phyloP scores from a whole-genome alignment of 1,140 invertebrate species.

The Trichonephila clavata region DNA sequence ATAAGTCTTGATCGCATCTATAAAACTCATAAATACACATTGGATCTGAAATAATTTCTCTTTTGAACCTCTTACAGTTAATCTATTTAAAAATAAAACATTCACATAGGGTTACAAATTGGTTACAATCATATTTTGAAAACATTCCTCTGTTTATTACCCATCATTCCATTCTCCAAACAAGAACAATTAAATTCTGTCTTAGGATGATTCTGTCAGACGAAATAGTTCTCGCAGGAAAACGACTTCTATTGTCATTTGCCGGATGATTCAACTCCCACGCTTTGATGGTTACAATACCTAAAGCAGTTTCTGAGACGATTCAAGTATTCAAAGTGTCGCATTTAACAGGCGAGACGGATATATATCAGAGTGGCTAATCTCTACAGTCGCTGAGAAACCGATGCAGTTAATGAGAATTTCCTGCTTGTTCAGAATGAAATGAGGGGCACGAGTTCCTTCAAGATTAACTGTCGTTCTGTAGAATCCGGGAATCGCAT shows the following conservation, averaged over 20 bases:
- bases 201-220: conserved; percentile 13
- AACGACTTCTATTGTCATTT: conserved; percentile 29
- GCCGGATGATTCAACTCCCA: not conserved
- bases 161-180: conserved; percentile 38
- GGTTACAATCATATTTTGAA: too few relatives aligned
- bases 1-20: too few relatives aligned
- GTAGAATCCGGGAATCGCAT: not conserved
- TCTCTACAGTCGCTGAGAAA: not conserved
- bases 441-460: conserved; percentile 14
- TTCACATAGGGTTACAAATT: too few relatives aligned
- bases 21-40: too few relatives aligned
- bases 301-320: conserved; percentile 5
- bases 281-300: not conserved
- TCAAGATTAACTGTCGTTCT: conserved; percentile 35
- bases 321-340: conserved; percentile 47
- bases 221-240: conserved; percentile 23
- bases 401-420: conserved; percentile 43
- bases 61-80: too few relatives aligned
- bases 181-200: conserved; percentile 58
- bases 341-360: conserved; percentile 11
- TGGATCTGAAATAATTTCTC: too few relatives aligned
- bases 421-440: not conserved
- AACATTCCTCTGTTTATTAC: too few relatives aligned
- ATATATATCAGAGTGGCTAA: conserved; percentile 24
- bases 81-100: too few relatives aligned